Percentiles rank a stretch among this genome's conserved stretches.
Conservation (phyloP, 2,113 vertebrate genomes). For the Chaetodon trifascialis region DNA sequence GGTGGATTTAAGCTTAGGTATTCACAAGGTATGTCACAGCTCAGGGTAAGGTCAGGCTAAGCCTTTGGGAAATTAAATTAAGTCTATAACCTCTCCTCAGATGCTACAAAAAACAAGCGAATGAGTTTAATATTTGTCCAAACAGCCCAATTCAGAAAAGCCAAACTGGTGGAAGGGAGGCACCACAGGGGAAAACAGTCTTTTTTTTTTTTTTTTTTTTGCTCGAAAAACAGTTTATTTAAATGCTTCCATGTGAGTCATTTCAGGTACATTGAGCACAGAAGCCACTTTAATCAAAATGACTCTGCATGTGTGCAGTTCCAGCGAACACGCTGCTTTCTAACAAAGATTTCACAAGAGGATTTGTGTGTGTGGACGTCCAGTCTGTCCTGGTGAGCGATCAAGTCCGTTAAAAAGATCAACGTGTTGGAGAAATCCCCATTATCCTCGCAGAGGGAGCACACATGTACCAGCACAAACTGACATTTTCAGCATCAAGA, state of each 20-base stretch:
- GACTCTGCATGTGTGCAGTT: not conserved
- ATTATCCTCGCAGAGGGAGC: not conserved
- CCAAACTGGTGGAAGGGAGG: not conserved
- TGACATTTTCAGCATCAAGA: too few species aligned
- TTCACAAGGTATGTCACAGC: not conserved
- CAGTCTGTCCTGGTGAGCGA: not conserved
- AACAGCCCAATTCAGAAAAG: not conserved
- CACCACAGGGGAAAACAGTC: not conserved
- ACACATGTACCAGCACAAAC: too few species aligned
- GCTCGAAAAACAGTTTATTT: not conserved
- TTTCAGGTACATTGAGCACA: not conserved
- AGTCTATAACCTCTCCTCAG: not conserved
- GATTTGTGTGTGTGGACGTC: not conserved
- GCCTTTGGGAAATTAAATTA: not conserved
- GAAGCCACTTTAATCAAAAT: not conserved
- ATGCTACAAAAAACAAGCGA: not conserved
- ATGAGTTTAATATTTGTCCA: not conserved
- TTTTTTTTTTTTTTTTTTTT: not conserved
- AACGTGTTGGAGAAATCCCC: not conserved
- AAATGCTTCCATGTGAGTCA: not conserved
- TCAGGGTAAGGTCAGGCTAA: not conserved
- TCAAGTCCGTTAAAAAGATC: not conserved
- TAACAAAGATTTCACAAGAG: not conserved
- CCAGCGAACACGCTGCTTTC: not conserved
- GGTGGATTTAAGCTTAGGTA: not conserved